Evolutionary conservation across 1,140 invertebrate genomes (phyloP), one percentile per base, ranked within the genome.

Genomic region (Drosophila guanche): DNA sequence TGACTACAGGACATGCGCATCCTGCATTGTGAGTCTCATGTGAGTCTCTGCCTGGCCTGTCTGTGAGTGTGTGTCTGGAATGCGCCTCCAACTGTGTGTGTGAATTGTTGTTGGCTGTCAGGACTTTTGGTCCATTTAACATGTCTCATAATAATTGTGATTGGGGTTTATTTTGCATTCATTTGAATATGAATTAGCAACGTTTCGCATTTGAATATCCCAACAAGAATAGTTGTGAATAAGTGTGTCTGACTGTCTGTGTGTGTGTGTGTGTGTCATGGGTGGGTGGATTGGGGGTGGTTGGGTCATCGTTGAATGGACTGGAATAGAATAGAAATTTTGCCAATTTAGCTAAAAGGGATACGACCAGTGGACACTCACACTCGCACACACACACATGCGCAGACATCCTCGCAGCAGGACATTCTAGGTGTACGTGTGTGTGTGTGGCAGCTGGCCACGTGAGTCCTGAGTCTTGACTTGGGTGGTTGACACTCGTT

Each of bases 71-170:
- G 8, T 47, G 20, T 22, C 3, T 22, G 23, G 22, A 12, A n/a
- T 29, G 22, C 12, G n/a, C 29, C 14, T 37, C 48, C 20, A 25
- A n/a, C 23, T 50, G 25, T 48, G 47, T 51, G 51, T 12, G 57
- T 43, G 50, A n/a, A 41, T 63, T 81, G 62, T 63, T 77, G 73
- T 63, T 66, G 80, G 61, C 50, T 51, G 73, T 76, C 55, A 90
- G 88, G 88, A 90, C 83, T 90, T 84, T 90, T 90, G 88, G 88
- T 88, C 88, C 88, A 90, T 90, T 90, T 90, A 90, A 90, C 88
- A 90, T 90, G 88, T 90, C 88, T 90, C 83, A 83, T 90, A 90
- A 90, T 90, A 90, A 90, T 90, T 88, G 83, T 80, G 83, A 90
- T 90, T 90, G 83, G 89, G 83, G 89, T 90, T 90, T 78, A 88